These are phyloP conservation scores for Argyresthia goedartella DNA, from an alignment of 2,888 invertebrate genomes.

Conservation along the genomic window DNA sequence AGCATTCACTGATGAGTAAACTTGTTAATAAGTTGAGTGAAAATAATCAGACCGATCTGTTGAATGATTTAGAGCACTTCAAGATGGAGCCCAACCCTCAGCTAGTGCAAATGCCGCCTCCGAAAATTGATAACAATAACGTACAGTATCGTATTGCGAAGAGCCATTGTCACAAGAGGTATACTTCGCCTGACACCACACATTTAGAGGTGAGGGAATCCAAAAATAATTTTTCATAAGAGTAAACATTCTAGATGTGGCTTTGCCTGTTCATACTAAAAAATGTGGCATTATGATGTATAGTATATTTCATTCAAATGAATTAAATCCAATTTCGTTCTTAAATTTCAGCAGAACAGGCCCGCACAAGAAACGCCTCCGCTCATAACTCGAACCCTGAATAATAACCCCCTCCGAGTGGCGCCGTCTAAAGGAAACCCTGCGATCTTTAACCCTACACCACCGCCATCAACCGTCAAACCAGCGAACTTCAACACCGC, in stretches of 20 bases:
- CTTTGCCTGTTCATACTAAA: too few relatives aligned
- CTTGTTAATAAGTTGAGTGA: conserved; percentile 21
- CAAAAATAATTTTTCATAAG: not conserved
- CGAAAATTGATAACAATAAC: conserved; percentile 5
- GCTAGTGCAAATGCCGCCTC: not conserved
- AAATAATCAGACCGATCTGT: conserved; percentile 16
- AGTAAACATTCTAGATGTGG: too few relatives aligned
- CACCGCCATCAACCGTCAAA: not conserved
- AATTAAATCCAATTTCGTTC: not conserved
- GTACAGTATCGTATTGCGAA: too few relatives aligned
- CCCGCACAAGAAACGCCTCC: too few relatives aligned
- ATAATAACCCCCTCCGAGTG: too few relatives aligned
- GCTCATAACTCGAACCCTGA: too few relatives aligned
- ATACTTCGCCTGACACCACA: conserved; percentile 44
- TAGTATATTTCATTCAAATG: too few relatives aligned
- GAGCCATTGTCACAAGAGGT: conserved; percentile 11
- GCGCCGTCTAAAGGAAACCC: too few relatives aligned
- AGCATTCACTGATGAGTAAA: conserved; percentile 22
- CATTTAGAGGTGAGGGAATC: conserved; percentile 39
- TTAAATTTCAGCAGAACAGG: not conserved
- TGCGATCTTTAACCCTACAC: not conserved
- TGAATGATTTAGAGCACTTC: conserved; percentile 8
- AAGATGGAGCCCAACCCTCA: not conserved
- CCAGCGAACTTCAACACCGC: not conserved
- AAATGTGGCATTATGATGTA: too few relatives aligned